Conservation (phyloP, 2,888 invertebrate genomes). For the Leptura quadrifasciata region DNA sequence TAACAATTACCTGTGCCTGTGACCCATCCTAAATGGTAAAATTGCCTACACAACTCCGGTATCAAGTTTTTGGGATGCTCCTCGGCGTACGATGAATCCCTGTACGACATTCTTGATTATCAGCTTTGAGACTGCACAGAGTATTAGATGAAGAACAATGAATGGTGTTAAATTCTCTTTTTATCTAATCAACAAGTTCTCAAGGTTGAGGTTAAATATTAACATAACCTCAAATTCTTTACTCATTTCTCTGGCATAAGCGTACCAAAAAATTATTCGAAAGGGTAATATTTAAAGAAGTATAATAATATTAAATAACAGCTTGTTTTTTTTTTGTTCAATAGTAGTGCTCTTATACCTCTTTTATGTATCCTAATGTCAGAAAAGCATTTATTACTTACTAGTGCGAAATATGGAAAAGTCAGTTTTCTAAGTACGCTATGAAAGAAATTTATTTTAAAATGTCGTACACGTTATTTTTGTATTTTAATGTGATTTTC, state of each 20-base stretch:
- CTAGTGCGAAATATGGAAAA: too few species aligned
- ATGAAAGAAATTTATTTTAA: too few species aligned
- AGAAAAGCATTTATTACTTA: too few species aligned
- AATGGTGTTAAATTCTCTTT: neutral
- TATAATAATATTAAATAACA: too few species aligned
- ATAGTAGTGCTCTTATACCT: too few species aligned
- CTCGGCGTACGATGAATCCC: conserved; percentile 41
- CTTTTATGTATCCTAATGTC: too few species aligned
- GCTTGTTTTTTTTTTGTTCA: too few species aligned
- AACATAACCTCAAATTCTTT: neutral
- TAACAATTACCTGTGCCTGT: conserved; percentile 86
- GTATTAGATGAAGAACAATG: neutral
- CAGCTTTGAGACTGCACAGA: neutral
- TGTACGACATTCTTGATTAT: conserved; percentile 45
- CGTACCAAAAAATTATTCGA: neutral
- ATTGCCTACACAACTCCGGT: conserved; percentile 91
- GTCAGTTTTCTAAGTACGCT: too few species aligned
- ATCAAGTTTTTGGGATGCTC: conserved; percentile 88
- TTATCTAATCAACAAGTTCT: neutral
- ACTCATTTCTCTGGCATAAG: neutral
- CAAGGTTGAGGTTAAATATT: neutral
- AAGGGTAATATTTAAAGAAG: neutral
- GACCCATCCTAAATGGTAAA: conserved; percentile 96
- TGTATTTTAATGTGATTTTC: too few species aligned
- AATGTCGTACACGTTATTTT: too few species aligned